Percentiles rank a stretch among this genome's conserved stretches.
These are phyloP conservation scores for Brachyptera risi DNA, from an alignment of 2,888 invertebrate species.

Conservation along the genomic window DNA sequence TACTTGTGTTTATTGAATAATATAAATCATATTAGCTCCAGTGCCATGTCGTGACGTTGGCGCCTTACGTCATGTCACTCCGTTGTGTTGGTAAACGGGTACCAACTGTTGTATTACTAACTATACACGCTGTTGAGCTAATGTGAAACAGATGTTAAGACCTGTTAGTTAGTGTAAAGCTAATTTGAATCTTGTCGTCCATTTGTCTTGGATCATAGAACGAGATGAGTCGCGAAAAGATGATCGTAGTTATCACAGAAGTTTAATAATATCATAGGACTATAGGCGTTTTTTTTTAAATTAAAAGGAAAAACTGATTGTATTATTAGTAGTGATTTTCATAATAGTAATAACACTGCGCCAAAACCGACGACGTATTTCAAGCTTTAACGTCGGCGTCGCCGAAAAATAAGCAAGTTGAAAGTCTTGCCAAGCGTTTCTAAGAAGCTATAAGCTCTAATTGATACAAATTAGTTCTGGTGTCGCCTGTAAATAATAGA, in stretches of 20 bases:
- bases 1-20: background rate
- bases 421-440: slow-evolving; percentile 27
- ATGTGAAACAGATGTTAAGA: slow-evolving; percentile 2
- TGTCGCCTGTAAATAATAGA: slow-evolving; percentile 43
- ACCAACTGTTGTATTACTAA: slow-evolving; percentile 2
- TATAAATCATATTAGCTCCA: slow-evolving; percentile 6
- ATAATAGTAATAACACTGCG: slow-evolving; percentile 8
- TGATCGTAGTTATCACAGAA: background rate
- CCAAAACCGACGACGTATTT: slow-evolving; percentile 4
- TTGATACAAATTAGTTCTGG: slow-evolving; percentile 45
- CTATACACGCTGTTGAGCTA: slow-evolving; percentile 5
- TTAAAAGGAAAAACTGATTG: background rate
- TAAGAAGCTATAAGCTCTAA: slow-evolving; percentile 36
- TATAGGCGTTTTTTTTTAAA: background rate
- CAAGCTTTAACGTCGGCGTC: background rate
- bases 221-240: too few relatives aligned
- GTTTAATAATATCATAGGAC: slow-evolving; percentile 1
- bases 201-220: too few relatives aligned
- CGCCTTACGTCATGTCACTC: background rate
- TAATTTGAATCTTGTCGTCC: too few relatives aligned
- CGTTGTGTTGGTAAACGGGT: background rate
- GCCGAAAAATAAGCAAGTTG: slow-evolving; percentile 16
- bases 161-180: too few relatives aligned
- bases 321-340: slow-evolving; percentile 9
- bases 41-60: background rate